These are phyloP conservation scores for Schizotus pectinicornis DNA, from an alignment of 2,888 invertebrate genomes.

Conservation along the genomic window DNA sequence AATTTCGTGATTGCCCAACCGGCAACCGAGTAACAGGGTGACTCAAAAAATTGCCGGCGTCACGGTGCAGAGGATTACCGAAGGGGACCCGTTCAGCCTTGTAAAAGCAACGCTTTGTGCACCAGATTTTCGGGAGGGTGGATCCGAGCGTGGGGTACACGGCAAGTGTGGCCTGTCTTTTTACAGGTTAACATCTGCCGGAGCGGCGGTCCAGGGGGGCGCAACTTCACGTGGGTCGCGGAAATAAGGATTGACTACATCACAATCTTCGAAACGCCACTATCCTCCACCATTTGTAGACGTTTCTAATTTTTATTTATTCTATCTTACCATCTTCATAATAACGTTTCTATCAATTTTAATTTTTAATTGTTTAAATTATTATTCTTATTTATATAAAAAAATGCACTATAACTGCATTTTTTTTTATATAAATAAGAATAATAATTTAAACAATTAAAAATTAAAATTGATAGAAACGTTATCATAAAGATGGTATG, in stretches of 20 bases:
- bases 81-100: neutral
- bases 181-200: constrained; percentile 46
- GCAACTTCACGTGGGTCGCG: neutral
- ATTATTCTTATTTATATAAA: too few relatives aligned
- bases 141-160: constrained; percentile 15
- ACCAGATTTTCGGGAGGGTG: neutral
- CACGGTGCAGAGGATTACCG: neutral
- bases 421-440: too few relatives aligned
- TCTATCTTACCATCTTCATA: too few relatives aligned
- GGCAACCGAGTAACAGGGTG: neutral
- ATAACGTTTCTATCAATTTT: too few relatives aligned
- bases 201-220: constrained; percentile 34
- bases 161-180: constrained; percentile 45
- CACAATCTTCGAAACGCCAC: too few relatives aligned
- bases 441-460: too few relatives aligned
- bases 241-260: constrained; percentile 14
- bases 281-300: too few relatives aligned
- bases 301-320: too few relatives aligned
- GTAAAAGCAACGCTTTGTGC: neutral
- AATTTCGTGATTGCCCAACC: neutral
- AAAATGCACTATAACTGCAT: too few relatives aligned
- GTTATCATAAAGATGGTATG: too few relatives aligned
- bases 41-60: neutral
- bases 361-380: too few relatives aligned
- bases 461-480: too few relatives aligned